Evolutionary conservation across 2,797 vertebrate genomes (phyloP).

Genomic region (Kryptopterus vitreolus): DNA sequence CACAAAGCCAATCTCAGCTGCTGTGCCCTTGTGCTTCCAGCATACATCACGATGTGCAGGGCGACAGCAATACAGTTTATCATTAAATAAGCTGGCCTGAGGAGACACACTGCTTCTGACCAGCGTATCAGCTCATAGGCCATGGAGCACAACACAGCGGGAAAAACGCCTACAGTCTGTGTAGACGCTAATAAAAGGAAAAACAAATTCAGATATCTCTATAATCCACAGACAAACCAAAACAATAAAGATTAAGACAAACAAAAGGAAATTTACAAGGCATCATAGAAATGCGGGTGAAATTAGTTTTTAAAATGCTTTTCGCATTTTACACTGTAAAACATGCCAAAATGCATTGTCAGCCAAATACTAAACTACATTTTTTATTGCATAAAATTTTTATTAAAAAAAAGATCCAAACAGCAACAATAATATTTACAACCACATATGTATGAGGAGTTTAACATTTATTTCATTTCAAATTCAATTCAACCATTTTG

Average conservation of each 20-base stretch:
- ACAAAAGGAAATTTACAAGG: not conserved
- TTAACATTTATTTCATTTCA: no score
- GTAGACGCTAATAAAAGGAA: not conserved
- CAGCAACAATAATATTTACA: no score
- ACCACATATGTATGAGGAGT: no score
- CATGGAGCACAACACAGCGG: constrained; percentile 27
- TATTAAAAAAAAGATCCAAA: no score
- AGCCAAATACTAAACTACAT: not conserved
- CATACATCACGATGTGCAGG: constrained; percentile 42
- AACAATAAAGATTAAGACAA: not conserved
- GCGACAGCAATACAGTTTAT: constrained; percentile 48
- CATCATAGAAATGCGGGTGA: not conserved
- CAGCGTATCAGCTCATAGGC: constrained; percentile 28
- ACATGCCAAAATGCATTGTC: not conserved
- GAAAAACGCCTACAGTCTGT: not conserved
- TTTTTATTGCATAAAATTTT: not conserved
- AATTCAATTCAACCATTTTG: no score
- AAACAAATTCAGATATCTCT: not conserved
- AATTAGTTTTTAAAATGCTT: not conserved
- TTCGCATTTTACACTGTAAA: not conserved
- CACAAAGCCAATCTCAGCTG: constrained; percentile 44
- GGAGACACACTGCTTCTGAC: constrained; percentile 41
- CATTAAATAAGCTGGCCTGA: constrained; percentile 53
- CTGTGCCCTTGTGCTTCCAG: constrained; percentile 35
- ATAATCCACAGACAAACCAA: constrained; percentile 13